Evolutionary conservation across 2,797 vertebrate species (phyloP).

Genomic region (Siniperca undulata): DNA sequence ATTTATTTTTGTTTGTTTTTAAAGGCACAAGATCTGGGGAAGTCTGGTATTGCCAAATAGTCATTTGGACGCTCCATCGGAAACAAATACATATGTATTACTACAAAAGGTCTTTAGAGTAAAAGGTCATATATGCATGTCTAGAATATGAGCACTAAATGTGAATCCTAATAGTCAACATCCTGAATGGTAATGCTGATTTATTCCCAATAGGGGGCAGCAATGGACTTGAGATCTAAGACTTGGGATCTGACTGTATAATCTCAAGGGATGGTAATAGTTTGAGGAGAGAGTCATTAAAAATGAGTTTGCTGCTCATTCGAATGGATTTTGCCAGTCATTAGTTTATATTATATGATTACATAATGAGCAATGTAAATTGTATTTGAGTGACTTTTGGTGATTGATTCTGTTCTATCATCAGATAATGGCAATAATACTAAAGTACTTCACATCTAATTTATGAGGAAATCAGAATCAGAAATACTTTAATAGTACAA

Average conservation of each 20-base stretch:
- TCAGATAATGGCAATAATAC: background rate
- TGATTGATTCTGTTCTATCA: conserved; percentile 8
- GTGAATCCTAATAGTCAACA: background rate
- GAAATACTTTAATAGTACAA: too few relatives aligned
- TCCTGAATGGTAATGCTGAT: background rate
- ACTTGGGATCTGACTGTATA: background rate
- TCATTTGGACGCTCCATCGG: background rate
- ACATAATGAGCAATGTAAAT: background rate
- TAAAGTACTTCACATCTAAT: background rate
- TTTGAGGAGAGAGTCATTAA: background rate
- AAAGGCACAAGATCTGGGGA: background rate
- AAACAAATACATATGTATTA: background rate
- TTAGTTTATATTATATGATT: background rate
- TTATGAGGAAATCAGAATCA: too few relatives aligned
- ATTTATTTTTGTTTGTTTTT: background rate
- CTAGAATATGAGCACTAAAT: background rate
- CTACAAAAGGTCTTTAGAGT: background rate
- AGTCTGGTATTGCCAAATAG: background rate
- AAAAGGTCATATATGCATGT: background rate
- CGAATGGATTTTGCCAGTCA: background rate
- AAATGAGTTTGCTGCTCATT: background rate
- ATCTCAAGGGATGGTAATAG: background rate
- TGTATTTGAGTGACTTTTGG: background rate
- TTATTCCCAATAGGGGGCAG: conserved; percentile 12
- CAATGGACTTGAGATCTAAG: background rate